Evolutionary conservation across 2,888 invertebrate species (phyloP).

Genomic region (Epistrophella euchroma): DNA sequence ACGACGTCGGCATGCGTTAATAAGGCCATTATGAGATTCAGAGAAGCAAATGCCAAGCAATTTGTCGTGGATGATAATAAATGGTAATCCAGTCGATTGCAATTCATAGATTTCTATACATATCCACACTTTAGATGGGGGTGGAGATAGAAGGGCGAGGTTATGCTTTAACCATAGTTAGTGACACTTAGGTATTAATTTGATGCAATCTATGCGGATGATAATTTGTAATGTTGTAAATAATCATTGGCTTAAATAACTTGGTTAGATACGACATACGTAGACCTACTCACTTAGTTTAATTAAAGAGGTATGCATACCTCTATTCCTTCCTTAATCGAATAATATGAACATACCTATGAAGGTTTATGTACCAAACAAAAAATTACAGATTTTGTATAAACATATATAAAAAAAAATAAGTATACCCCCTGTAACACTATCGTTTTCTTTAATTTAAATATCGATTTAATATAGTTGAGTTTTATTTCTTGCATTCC

Average conservation of each 20-base stretch:
- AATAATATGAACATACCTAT: no score
- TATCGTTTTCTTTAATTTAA: no score
- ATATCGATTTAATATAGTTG: no score
- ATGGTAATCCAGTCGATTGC: constrained; percentile 42
- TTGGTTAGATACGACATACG: neutral
- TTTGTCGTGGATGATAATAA: constrained; percentile 48
- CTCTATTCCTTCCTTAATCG: no score
- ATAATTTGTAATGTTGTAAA: constrained; percentile 21
- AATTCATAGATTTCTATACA: constrained; percentile 5
- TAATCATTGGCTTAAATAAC: neutral
- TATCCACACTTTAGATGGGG: neutral
- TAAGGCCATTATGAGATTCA: constrained; percentile 50
- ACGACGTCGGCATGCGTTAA: constrained; percentile 30
- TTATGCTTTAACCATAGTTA: constrained; percentile 1
- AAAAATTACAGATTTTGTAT: no score
- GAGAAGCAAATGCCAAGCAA: constrained; percentile 40
- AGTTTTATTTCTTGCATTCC: no score
- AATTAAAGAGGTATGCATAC: neutral
- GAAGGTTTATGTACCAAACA: no score
- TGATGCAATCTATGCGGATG: neutral
- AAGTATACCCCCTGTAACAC: no score
- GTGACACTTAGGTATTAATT: constrained; percentile 17
- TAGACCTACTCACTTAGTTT: neutral
- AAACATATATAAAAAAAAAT: no score
- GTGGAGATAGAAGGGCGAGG: neutral